Percentiles rank a stretch among this genome's conserved stretches.
Evolutionary conservation across 2,113 vertebrate species (phyloP).

Genomic region (Haliaeetus leucogaster): DNA sequence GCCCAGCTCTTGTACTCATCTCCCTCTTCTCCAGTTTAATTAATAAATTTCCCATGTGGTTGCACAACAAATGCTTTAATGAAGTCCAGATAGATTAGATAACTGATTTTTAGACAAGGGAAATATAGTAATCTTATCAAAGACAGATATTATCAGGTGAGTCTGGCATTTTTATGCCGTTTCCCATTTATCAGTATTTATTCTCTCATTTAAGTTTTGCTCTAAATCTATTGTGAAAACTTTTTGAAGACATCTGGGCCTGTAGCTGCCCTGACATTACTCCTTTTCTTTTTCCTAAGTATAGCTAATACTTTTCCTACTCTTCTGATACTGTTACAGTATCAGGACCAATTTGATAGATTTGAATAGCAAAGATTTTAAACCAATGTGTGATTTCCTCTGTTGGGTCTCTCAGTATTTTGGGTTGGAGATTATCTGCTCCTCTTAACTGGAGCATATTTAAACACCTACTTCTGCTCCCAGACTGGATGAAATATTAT

Average conservation of each 20-base stretch:
- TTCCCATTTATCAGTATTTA: slow-evolving; percentile 10
- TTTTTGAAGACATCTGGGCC: background rate
- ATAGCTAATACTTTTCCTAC: background rate
- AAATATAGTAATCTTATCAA: slow-evolving; percentile 49
- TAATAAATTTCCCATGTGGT: slow-evolving; percentile 60
- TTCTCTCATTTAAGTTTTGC: background rate
- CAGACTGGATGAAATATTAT: background rate
- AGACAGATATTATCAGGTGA: slow-evolving; percentile 32
- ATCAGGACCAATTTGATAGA: background rate
- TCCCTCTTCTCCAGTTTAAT: slow-evolving; percentile 58
- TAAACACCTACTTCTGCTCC: background rate
- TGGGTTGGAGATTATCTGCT: background rate
- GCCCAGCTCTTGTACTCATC: background rate
- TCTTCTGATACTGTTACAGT: background rate
- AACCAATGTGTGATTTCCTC: background rate
- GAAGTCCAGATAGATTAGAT: slow-evolving; percentile 50
- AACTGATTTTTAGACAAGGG: slow-evolving; percentile 57
- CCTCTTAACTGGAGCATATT: background rate
- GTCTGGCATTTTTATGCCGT: background rate
- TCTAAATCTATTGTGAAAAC: background rate
- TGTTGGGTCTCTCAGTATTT: background rate
- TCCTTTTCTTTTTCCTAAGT: background rate
- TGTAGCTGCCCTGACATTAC: background rate
- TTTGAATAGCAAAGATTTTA: background rate
- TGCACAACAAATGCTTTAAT: slow-evolving; percentile 53